Base-by-base conservation (phyloP, 2,797 vertebrate species). In the Erithacus rubecula region DNA sequence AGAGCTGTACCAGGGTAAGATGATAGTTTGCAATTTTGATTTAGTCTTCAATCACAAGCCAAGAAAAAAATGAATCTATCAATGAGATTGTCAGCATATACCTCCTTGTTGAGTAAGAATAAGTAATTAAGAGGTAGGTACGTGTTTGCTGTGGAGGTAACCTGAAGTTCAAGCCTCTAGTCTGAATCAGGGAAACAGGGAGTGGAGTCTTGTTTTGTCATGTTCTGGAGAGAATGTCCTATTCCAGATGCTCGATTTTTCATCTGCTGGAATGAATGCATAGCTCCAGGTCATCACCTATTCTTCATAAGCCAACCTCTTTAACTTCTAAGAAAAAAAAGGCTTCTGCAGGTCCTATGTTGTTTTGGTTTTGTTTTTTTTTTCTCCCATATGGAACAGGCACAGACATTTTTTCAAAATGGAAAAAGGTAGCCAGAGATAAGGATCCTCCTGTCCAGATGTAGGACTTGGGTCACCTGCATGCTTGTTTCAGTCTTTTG, bases 221-320 rank as follows among this genome's bases (percentile, higher is more conserved):
- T 70, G 75, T 89, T 75, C 88, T 75, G 77, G 29, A 67, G 79
- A 83, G 36, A 65, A 72, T 53, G 63, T 69, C 83, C 81, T 84
- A 10, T 69, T 88, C 72, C 87, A 86, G 43, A 86, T 5, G 3
- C 51, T 71, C 0, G 0, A 62, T 89, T 68, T 93, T 94, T 96
- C 79, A 86, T 94, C 72, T 93, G 39, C 69, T 93, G 87, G 62
- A 94, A 94, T 76, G 85, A 96, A 72, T 91, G 37, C 29, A 27
- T 72, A 94, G 67, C 92, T 68, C 47, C 29, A 77, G 83, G 93
- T 79, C 36, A 72, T 94, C 63, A 88, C 51, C 74, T 90, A 24
- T 90, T 90, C 67, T 70, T 91, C 27, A 32, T 74, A 74, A 93
- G 26, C 15, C 72, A 86, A 29, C 12, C 22, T 87, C 47, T 86